Evolutionary conservation across 2,113 vertebrate genomes (phyloP).

Genomic region (Probosciger aterrimus): DNA sequence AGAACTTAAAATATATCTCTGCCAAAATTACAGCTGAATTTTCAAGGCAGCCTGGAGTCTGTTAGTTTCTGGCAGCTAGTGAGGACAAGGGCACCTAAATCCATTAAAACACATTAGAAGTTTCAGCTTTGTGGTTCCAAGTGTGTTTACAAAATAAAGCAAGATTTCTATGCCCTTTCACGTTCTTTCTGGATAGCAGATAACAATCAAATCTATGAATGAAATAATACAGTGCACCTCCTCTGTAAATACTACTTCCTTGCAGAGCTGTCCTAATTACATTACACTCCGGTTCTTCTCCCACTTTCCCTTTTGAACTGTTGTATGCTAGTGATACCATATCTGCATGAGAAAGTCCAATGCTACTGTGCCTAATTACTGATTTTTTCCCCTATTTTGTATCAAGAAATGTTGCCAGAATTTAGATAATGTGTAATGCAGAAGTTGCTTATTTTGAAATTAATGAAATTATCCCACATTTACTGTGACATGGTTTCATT

Average conservation of each 20-base stretch:
- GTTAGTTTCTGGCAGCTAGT: neutral
- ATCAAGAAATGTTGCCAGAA: neutral
- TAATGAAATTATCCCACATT: neutral
- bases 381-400: neutral
- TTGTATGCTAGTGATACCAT: neutral
- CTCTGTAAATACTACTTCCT: neutral
- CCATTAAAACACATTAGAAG: neutral
- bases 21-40: neutral
- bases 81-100: neutral
- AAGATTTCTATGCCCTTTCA: neutral
- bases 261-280: neutral
- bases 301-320: neutral
- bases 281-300: neutral
- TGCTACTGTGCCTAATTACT: neutral
- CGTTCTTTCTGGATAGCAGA: neutral
- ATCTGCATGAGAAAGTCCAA: neutral
- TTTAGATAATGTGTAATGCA: neutral
- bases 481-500: neutral
- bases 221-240: neutral
- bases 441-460: neutral
- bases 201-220: neutral
- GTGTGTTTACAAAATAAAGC: neutral
- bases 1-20: neutral
- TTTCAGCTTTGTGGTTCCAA: neutral
- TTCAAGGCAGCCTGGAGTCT: neutral